Conservation (phyloP, 1,140 invertebrate genomes). For the Aphaenogaster ashmeadi region DNA sequence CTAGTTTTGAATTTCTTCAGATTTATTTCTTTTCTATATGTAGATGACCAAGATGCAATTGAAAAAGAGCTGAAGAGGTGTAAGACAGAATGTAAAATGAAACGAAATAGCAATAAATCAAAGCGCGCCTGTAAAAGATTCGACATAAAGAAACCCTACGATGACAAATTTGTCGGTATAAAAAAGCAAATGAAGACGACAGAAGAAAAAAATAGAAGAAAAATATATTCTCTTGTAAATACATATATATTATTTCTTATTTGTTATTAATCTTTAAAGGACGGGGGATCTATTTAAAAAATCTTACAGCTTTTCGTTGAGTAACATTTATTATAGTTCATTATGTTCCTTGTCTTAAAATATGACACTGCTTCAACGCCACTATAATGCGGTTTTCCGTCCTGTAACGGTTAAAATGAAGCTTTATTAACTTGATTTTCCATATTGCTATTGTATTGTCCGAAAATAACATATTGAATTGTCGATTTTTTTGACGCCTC, state of each 20-base stretch:
- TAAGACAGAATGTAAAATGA: background rate
- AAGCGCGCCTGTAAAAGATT: background rate
- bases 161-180: slow-evolving; percentile 1
- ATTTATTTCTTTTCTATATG: background rate
- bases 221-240: background rate
- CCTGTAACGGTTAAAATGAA: too few species aligned
- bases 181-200: background rate
- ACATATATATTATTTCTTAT: too few species aligned
- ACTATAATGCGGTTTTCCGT: too few species aligned
- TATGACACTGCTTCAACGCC: too few species aligned
- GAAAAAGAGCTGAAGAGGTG: slow-evolving; percentile 1
- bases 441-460: too few species aligned
- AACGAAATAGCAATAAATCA: slow-evolving; percentile 9
- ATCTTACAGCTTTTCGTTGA: background rate
- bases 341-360: too few species aligned
- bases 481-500: too few species aligned
- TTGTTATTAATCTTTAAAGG: slow-evolving; percentile 7
- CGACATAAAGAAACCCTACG: background rate
- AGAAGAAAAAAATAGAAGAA: background rate
- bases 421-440: too few species aligned
- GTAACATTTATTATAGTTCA: too few species aligned
- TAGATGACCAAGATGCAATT: slow-evolving; percentile 17
- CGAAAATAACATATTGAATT: too few species aligned
- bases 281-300: background rate
- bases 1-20: background rate